These are phyloP conservation scores for Clarias magur DNA, from an alignment of 2,113 vertebrate species.

Conservation along the genomic window DNA sequence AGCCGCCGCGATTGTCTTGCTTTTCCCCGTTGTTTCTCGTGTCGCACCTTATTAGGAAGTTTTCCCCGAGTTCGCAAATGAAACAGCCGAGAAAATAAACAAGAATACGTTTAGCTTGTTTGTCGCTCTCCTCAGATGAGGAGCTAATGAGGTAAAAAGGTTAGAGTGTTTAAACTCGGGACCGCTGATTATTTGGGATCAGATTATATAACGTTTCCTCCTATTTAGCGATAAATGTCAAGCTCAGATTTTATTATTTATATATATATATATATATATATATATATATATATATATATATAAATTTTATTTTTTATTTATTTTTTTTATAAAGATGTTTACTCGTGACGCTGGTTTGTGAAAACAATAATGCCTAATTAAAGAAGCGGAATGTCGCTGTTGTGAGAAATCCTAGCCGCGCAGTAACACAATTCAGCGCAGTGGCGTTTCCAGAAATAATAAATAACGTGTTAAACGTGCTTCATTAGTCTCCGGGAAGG, in stretches of 20 bases:
- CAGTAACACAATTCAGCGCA: background rate
- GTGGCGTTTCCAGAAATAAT: background rate
- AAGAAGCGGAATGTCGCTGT: background rate
- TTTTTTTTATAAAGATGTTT: background rate
- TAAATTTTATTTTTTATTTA: no score
- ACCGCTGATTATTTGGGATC: background rate
- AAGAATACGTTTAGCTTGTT: background rate
- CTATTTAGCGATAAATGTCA: background rate
- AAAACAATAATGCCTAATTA: background rate
- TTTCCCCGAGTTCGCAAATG: slow-evolving; percentile 25
- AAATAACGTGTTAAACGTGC: background rate
- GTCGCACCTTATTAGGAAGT: slow-evolving; percentile 41
- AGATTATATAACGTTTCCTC: background rate
- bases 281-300: no score
- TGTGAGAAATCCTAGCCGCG: background rate
- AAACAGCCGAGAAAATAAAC: background rate
- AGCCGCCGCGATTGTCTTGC: slow-evolving; percentile 19
- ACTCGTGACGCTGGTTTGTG: background rate
- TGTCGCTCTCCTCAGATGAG: slow-evolving; percentile 14
- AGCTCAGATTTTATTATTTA: background rate
- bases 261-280: no score
- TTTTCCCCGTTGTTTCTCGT: slow-evolving; percentile 21
- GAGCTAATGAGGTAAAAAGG: slow-evolving; percentile 12
- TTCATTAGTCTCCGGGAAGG: background rate
- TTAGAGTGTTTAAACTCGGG: background rate